Evolutionary conservation across 64 coral and sea anemone species (phyloP).

Genomic region (Platygyra sinensis): DNA sequence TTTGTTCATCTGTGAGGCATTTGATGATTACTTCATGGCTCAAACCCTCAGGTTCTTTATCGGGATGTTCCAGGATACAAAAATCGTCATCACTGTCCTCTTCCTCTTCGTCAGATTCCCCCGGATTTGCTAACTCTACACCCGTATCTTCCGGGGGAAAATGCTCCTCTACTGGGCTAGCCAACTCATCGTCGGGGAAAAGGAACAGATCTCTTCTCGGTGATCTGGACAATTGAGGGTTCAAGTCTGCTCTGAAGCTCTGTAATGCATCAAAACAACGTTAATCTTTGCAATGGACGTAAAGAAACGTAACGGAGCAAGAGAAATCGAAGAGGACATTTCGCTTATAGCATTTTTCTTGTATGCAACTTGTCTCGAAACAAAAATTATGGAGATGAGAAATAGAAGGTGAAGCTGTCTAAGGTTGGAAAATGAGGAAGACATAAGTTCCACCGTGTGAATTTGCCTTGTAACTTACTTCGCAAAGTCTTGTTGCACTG

Average conservation of each 20-base stretch:
- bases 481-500: neutral
- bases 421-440: no score
- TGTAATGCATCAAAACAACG: neutral
- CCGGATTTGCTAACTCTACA: constrained; percentile 12
- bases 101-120: constrained; percentile 28
- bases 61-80: constrained; percentile 95
- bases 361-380: no score
- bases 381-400: no score
- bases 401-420: no score
- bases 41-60: constrained; percentile 80
- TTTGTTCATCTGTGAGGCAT: constrained; percentile 49
- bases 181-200: constrained; percentile 87
- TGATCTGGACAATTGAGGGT: constrained; percentile 52
- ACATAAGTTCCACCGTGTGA: no score
- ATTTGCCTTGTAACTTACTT: no score
- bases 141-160: constrained; percentile 37
- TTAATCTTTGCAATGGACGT: no score
- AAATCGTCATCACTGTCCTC: constrained; percentile 85
- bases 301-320: neutral
- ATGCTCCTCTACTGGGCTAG: constrained; percentile 31
- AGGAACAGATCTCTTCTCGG: constrained; percentile 91
- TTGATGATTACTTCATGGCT: constrained; percentile 89
- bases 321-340: no score
- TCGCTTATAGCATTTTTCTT: no score
- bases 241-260: constrained; percentile 57